Conservation (phyloP, 2,797 vertebrate genomes). For the Rhabdomys pumilio region DNA sequence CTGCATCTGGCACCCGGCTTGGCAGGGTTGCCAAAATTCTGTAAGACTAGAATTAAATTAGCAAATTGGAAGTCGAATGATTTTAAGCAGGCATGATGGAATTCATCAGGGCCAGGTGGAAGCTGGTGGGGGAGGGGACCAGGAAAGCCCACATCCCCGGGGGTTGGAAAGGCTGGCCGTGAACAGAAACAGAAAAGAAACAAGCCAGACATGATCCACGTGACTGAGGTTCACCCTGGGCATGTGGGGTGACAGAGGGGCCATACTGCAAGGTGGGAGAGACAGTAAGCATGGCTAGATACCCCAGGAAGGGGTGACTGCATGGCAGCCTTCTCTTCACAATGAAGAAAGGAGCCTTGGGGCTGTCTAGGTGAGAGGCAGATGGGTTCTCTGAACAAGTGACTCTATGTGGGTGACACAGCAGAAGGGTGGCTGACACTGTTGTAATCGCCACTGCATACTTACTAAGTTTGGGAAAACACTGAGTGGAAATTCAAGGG, state of each 20-base stretch:
- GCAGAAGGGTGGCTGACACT: background rate
- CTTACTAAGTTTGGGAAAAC: background rate
- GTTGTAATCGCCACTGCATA: background rate
- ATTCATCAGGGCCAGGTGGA: conserved; percentile 84
- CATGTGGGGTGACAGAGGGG: background rate
- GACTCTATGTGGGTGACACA: background rate
- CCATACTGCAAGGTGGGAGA: background rate
- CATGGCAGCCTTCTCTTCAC: background rate
- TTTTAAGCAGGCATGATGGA: conserved; percentile 84
- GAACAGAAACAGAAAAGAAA: conserved; percentile 9
- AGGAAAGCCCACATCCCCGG: conserved; percentile 65
- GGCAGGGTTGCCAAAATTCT: conserved; percentile 86
- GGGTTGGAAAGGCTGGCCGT: background rate
- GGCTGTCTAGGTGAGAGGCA: background rate
- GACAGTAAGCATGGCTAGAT: background rate
- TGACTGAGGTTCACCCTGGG: background rate
- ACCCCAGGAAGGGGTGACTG: background rate
- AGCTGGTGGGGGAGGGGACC: conserved; percentile 67
- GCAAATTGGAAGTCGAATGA: conserved; percentile 86
- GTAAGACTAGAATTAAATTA: conserved; percentile 87
- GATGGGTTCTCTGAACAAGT: background rate
- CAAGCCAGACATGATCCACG: background rate
- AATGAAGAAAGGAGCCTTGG: background rate
- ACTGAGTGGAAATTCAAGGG: background rate
- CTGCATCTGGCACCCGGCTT: conserved; percentile 86